A percentile compares a stretch with the other conserved stretches of the same genome.
These are phyloP conservation scores for Macrobrachium rosenbergii DNA, from an alignment of 1,140 invertebrate genomes.

Conservation along the genomic window DNA sequence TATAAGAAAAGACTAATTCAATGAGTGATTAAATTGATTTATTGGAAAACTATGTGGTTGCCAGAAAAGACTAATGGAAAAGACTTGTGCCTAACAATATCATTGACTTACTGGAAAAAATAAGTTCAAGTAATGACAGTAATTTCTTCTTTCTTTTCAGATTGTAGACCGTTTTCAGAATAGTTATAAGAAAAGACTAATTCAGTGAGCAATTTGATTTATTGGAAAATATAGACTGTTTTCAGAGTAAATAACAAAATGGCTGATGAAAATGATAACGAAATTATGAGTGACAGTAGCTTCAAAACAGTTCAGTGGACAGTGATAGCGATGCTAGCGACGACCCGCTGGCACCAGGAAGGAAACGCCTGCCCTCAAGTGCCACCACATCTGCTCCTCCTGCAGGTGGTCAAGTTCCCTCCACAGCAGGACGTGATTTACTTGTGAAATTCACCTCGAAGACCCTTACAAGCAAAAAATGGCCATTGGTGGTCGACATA, in stretches of 20 bases:
- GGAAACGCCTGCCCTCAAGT: constrained; percentile 25
- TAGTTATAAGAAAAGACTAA: too few species aligned
- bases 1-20: too few species aligned
- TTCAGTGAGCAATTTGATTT: too few species aligned
- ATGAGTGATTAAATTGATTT: constrained; percentile 16
- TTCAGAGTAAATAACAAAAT: constrained; percentile 31
- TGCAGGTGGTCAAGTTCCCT: not conserved
- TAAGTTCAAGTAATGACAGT: too few species aligned
- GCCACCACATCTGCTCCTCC: constrained; percentile 11
- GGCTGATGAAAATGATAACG: constrained; percentile 16
- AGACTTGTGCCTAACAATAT: not conserved
- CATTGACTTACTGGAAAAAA: too few species aligned
- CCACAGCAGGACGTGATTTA: constrained; percentile 19
- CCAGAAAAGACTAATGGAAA: constrained; percentile 11
- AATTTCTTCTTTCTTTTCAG: too few species aligned
- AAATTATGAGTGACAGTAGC: not conserved
- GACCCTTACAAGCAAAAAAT: constrained; percentile 29
- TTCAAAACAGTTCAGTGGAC: constrained; percentile 26
- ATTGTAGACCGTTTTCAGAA: too few species aligned
- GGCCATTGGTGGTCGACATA: constrained; percentile 14
- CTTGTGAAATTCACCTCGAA: constrained; percentile 26
- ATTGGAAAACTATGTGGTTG: constrained; percentile 26
- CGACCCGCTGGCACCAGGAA: not conserved
- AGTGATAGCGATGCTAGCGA: constrained; percentile 21
- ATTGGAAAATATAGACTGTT: too few species aligned